Evolutionary conservation across 2,113 vertebrate genomes (phyloP), one percentile per base, ranked within the genome.

Genomic region (Progne subis): DNA sequence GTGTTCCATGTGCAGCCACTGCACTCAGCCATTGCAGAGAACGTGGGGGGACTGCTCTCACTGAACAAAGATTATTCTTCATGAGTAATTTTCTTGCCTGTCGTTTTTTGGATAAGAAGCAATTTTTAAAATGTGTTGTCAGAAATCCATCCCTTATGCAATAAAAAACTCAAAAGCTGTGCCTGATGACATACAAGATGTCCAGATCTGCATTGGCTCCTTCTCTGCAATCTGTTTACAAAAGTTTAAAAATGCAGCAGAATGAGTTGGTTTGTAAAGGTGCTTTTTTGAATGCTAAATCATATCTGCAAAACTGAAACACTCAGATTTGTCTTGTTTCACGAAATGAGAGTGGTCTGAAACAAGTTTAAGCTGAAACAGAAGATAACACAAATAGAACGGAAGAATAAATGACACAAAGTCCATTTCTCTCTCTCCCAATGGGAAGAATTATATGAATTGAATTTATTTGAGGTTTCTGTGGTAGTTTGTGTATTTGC

Each of bases 71-170:
- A 96, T 91, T 90, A 77, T 91, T 96, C 93, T 50, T 86, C 90
- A 94, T 88, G 94, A 94, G 90, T 86, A 86, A 94, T 94, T 92
- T 90, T 96, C 94, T 93, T 91, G 79, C 91, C 88, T 97, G 90
- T 93, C 92, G 88, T 88, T 94, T 97, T 94, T 97, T 96, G 95
- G 95, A 97, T 94, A 92, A 96, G 94, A 97, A 97, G 95, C 96
- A 96, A 95, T 96, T 97, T 97, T 96, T 96, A 93, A 95, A 97
- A 97, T 93, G 96, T 97, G 97, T 97, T 97, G 96, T 97, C 97
- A 97, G 97, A 96, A 97, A 96, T 96, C 92, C 94, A 94, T 96
- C 96, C 96, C 94, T 96, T 95, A 96, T 96, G 94, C 95, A 97
- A 97, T 95, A 96, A 96, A 96, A 96, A 95, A 91, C 95, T 97